Percentiles rank a stretch among this genome's conserved stretches.
Conservation (phyloP, 2,113 vertebrate species). For the Ivindomyrus marchei region DNA sequence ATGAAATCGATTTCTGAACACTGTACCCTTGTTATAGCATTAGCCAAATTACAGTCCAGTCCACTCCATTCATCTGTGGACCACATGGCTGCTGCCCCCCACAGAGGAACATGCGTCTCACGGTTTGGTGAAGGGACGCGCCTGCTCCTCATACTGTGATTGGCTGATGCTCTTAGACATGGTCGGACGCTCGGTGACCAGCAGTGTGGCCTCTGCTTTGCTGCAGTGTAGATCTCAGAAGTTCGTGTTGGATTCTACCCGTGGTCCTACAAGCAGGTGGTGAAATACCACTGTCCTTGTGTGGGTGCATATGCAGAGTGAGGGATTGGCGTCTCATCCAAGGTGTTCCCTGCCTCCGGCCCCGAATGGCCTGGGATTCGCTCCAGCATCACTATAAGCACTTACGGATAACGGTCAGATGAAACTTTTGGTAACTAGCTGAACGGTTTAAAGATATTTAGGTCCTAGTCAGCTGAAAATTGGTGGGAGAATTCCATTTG, state of each 20-base stretch:
- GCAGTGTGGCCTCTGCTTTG: neutral
- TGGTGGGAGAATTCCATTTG: neutral
- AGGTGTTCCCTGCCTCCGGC: neutral
- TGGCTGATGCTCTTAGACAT: neutral
- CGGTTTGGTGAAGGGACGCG: neutral
- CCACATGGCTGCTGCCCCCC: conserved; percentile 21
- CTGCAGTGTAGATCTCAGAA: neutral
- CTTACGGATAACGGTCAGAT: neutral
- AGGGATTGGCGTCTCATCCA: neutral
- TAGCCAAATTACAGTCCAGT: conserved; percentile 7
- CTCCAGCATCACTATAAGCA: neutral
- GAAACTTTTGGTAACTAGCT: neutral
- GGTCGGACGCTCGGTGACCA: neutral
- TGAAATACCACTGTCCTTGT: neutral
- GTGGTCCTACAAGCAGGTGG: neutral
- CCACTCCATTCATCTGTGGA: conserved; percentile 20
- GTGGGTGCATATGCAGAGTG: neutral
- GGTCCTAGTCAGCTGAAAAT: neutral
- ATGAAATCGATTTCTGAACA: neutral
- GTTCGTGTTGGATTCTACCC: neutral
- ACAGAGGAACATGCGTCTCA: neutral
- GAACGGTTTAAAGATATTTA: neutral
- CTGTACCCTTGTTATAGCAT: neutral
- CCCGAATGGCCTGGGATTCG: neutral
- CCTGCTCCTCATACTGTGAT: neutral